Percentiles rank a stretch among this genome's conserved stretches.
phyloP scores from a whole-genome alignment of 2,797 vertebrate genomes.

The Tapirus indicus region DNA sequence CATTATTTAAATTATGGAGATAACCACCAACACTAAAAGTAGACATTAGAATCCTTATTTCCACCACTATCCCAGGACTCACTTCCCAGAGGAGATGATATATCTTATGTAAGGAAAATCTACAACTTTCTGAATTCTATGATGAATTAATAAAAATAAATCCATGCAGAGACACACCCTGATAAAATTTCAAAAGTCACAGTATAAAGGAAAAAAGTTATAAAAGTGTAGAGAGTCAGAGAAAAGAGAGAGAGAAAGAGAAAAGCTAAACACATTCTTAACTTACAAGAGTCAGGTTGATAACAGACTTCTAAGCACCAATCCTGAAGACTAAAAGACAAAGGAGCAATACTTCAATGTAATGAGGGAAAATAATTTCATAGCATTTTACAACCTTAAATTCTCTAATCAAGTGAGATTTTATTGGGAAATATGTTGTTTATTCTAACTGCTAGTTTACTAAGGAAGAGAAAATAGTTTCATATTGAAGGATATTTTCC shows the following conservation, averaged over 20 bases:
- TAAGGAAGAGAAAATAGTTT: neutral
- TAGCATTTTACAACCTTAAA: neutral
- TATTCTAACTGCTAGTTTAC: neutral
- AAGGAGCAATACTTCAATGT: neutral
- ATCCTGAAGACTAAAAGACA: neutral
- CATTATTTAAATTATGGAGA: neutral
- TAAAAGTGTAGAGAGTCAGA: neutral
- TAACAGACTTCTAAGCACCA: neutral
- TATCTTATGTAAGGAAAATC: neutral
- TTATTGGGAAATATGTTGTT: neutral
- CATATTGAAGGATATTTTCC: neutral
- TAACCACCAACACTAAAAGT: neutral
- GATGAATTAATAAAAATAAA: conserved; percentile 4
- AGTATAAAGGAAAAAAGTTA: neutral
- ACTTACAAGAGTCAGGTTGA: neutral
- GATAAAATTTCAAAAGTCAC: neutral
- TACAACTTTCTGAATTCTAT: neutral
- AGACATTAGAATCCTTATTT: neutral
- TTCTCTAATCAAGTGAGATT: neutral
- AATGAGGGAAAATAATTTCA: neutral
- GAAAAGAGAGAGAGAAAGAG: neutral
- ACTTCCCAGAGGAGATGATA: neutral
- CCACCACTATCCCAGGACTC: neutral
- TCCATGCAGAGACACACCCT: neutral
- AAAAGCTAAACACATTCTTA: neutral